A percentile compares a stretch with the other conserved stretches of the same genome.
Conservation (phyloP, 1,140 invertebrate species). For the Ostrea edulis region DNA sequence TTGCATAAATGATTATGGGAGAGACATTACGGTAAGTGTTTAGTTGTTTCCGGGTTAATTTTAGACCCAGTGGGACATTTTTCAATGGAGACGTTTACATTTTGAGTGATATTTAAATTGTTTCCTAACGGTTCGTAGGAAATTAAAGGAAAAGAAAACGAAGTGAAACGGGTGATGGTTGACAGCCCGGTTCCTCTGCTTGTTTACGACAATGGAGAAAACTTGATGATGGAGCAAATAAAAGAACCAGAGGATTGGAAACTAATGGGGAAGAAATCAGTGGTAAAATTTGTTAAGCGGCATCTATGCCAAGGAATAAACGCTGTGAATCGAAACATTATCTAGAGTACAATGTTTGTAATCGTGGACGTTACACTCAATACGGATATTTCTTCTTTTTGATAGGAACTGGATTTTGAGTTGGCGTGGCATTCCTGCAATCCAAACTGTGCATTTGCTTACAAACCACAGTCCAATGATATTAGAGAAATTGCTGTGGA, state of each 20-base stretch:
- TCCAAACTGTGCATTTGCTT: slow-evolving; percentile 9
- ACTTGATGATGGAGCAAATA: not conserved
- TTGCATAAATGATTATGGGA: slow-evolving; percentile 47
- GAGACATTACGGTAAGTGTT: slow-evolving; percentile 44
- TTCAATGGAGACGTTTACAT: too few relatives aligned
- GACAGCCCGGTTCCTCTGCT: slow-evolving; percentile 38
- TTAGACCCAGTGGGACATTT: not conserved
- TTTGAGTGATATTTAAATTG: not conserved
- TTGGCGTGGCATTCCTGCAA: not conserved
- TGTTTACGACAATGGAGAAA: slow-evolving; percentile 43
- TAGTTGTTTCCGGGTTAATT: not conserved
- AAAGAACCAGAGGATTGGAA: slow-evolving; percentile 34
- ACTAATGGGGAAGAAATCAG: slow-evolving; percentile 31
- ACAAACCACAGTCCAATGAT: slow-evolving; percentile 9
- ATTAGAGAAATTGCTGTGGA: not conserved
- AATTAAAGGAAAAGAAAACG: slow-evolving; percentile 2
- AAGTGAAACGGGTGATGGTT: not conserved
- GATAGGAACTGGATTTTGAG: not conserved
- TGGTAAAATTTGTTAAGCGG: not conserved
- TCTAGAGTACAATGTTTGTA: not conserved
- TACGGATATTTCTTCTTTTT: not conserved
- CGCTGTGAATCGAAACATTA: not conserved
- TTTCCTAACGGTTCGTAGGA: not conserved
- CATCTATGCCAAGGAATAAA: not conserved
- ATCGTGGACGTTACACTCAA: not conserved